Base-by-base conservation (phyloP, 2,113 vertebrate genomes). In the Rhynchomys soricoides region DNA sequence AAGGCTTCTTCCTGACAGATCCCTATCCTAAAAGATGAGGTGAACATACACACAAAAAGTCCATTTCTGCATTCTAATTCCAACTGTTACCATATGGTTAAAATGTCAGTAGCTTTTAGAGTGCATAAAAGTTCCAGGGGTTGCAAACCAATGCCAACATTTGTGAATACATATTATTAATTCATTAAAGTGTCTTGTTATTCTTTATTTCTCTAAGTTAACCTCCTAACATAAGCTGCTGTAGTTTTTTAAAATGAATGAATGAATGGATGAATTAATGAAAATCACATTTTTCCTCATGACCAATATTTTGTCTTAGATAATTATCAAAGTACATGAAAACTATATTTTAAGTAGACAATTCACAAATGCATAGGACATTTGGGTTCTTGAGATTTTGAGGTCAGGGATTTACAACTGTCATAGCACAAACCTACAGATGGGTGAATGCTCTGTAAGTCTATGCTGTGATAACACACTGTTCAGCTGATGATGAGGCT, bases 71-170 rank as follows among this genome's bases (percentile, higher is more conserved):
- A 37, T 34, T 34, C 45, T 81, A 24, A 82, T 78, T 79, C 8
- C 16, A 78, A 45, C 4, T 57, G 0, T 50, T 74, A 40, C 11
- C 16, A 83, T 15, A 48, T 43, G 12, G 19, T 89, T 6, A 55
- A 50, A 70, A 62, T n/a, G 1, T 9, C 13, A 31, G 55, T 45
- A 31, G 85, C 40, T 52, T 11, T 77, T 3, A 26, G 21, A 70
- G 3, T 5, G 1, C n/a, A 26, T 10, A 15, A 55, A 73, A 57
- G 8, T 52, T 1, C 3, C 7, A 11, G 11, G 16, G 19, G 21
- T n/a, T 45, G 11, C 50, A 71, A 43, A 11, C 3, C 40, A 70
- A 40, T 64, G 7, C 31, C 17, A 81, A 3, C 22, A 43, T 37
- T 68, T 68, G 9, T 57, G 22, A 73, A 15, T 29, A 86, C 26